phyloP scores from a whole-genome alignment of 2,888 invertebrate species.

The Lasioglossum marginatum region DNA sequence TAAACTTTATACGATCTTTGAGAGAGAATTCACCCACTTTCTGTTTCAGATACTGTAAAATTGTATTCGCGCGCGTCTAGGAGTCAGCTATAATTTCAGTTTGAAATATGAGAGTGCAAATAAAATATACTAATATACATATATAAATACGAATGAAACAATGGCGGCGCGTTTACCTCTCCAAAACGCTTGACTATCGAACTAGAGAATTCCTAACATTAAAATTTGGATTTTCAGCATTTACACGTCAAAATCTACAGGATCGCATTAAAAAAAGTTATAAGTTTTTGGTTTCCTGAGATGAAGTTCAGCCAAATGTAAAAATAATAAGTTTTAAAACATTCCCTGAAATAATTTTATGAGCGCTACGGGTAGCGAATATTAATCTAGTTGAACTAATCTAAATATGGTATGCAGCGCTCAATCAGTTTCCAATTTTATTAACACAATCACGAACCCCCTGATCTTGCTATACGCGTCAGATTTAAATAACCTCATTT shows the following conservation, averaged over 20 bases:
- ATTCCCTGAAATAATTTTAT: background rate
- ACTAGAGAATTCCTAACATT: no score
- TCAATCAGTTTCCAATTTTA: background rate
- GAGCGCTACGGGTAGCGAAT: background rate
- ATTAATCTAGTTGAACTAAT: background rate
- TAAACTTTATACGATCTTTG: background rate
- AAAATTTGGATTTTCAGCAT: no score
- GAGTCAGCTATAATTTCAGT: background rate
- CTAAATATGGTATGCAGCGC: background rate
- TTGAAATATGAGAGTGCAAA: background rate
- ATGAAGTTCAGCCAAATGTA: background rate
- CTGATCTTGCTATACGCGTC: background rate
- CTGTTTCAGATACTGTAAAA: background rate
- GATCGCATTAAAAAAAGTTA: no score
- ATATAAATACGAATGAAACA: background rate
- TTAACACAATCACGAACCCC: background rate
- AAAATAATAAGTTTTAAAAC: background rate
- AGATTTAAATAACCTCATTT: background rate
- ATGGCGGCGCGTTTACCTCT: no score
- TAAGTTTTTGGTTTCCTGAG: no score
- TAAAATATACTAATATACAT: background rate
- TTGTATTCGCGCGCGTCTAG: background rate
- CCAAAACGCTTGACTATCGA: no score
- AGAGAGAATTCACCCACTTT: background rate
- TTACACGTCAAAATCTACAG: no score